These are phyloP conservation scores for Corythoichthys intestinalis DNA, from an alignment of 2,113 vertebrate genomes.

Conservation along the genomic window DNA sequence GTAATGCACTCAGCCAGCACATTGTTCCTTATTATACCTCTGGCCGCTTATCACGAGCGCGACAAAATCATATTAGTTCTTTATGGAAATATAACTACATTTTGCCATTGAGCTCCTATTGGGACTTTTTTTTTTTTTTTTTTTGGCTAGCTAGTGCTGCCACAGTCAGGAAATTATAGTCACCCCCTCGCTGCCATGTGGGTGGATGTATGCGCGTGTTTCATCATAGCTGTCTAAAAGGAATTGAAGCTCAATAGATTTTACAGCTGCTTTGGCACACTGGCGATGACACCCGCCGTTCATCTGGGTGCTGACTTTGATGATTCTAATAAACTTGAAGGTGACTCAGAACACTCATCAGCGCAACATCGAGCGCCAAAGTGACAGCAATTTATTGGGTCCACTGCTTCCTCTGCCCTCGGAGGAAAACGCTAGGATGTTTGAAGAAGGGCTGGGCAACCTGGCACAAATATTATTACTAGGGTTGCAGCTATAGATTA, in stretches of 20 bases:
- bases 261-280: conserved; percentile 1
- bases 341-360: conserved; percentile 14
- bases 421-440: neutral
- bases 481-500: too few relatives aligned
- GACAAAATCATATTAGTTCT: conserved; percentile 11
- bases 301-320: conserved; percentile 7
- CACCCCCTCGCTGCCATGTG: neutral
- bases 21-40: conserved; percentile 5
- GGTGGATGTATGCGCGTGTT: neutral
- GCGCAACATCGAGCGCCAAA: conserved; percentile 4
- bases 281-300: neutral
- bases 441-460: neutral
- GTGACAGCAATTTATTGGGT: conserved; percentile 6
- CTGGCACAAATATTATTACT: too few relatives aligned
- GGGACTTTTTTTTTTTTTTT: neutral
- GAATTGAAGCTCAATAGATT: conserved; percentile 9
- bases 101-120: conserved; percentile 13
- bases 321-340: conserved; percentile 23
- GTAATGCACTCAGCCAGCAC: neutral
- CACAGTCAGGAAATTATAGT: conserved; percentile 26
- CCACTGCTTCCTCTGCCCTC: neutral
- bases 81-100: conserved; percentile 20
- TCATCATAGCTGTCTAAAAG: conserved; percentile 11
- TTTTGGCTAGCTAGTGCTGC: conserved; percentile 6
- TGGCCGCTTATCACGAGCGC: conserved; percentile 7